Evolutionary conservation across 2,797 vertebrate genomes (phyloP).

Genomic region (Hyperoplus immaculatus): DNA sequence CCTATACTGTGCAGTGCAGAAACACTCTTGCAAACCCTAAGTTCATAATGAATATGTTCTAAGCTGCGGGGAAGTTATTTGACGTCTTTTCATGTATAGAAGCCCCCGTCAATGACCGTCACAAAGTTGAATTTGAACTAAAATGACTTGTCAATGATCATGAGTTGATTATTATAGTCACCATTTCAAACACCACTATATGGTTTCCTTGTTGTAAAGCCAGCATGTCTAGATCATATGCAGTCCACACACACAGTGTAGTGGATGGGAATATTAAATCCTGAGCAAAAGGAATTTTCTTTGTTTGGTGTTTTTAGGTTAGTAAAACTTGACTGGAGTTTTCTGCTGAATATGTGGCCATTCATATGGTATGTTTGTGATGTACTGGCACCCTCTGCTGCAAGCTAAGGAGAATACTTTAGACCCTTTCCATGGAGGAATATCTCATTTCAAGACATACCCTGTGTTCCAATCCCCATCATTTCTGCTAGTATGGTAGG

Average conservation of each 20-base stretch:
- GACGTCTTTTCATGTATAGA: neutral
- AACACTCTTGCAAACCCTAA: neutral
- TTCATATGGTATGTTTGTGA: slow-evolving; percentile 48
- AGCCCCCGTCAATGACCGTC: neutral
- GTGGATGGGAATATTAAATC: slow-evolving; percentile 41
- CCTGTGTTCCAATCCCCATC: no score
- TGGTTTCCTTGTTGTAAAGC: slow-evolving; percentile 54
- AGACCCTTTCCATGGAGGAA: neutral
- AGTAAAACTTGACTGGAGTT: slow-evolving; percentile 32
- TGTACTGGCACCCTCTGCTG: slow-evolving; percentile 85
- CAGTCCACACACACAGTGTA: slow-evolving; percentile 28
- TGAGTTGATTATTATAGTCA: slow-evolving; percentile 17
- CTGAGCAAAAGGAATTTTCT: slow-evolving; percentile 32
- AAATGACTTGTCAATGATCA: slow-evolving; percentile 22
- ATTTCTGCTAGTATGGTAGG: no score
- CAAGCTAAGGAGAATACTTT: slow-evolving; percentile 66
- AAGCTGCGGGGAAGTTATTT: neutral
- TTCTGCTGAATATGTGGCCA: slow-evolving; percentile 26
- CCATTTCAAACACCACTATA: slow-evolving; percentile 39
- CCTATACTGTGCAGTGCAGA: neutral
- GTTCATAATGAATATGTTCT: no score
- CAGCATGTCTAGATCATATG: slow-evolving; percentile 42
- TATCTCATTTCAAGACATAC: neutral
- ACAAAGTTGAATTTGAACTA: slow-evolving; percentile 10
- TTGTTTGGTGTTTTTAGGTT: slow-evolving; percentile 38